Conservation (phyloP, 2,797 vertebrate genomes). For the Allochrocebus solatus region DNA sequence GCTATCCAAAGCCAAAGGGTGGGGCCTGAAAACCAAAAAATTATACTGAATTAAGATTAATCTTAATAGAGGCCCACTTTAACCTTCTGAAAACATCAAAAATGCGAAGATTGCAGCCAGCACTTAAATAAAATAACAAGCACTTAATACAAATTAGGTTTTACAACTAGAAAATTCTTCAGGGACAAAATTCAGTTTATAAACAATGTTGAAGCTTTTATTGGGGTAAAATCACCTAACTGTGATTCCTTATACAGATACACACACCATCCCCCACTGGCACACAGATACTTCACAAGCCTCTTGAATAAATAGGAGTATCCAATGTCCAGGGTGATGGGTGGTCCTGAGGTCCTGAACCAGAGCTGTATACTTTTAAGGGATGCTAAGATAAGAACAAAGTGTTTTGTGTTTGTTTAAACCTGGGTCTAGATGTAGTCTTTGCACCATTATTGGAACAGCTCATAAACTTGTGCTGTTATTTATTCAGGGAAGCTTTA, state of each 20-base stretch:
- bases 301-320: conserved; percentile 82
- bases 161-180: conserved; percentile 61
- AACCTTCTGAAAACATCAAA: conserved; percentile 88
- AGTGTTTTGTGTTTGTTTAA: conserved; percentile 74
- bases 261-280: conserved; percentile 70
- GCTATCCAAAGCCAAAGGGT: conserved; percentile 88
- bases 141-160: conserved; percentile 60
- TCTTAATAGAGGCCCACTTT: conserved; percentile 90
- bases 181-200: conserved; percentile 55
- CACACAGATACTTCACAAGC: conserved; percentile 73
- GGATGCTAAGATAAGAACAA: conserved; percentile 76
- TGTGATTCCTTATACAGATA: conserved; percentile 59
- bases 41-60: conserved; percentile 89
- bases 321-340: conserved; percentile 77
- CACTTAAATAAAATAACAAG: conserved; percentile 53
- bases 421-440: not conserved
- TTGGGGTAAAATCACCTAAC: conserved; percentile 69
- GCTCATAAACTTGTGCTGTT: not conserved
- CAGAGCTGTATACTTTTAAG: conserved; percentile 73
- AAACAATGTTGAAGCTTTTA: conserved; percentile 62
- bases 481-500: conserved; percentile 40
- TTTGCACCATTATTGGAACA: conserved; percentile 7
- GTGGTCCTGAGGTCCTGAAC: conserved; percentile 76
- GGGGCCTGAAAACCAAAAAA: conserved; percentile 89
- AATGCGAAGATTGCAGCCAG: conserved; percentile 67